Conservation (phyloP, 2,113 vertebrate species). For the Neogobius melanostomus region DNA sequence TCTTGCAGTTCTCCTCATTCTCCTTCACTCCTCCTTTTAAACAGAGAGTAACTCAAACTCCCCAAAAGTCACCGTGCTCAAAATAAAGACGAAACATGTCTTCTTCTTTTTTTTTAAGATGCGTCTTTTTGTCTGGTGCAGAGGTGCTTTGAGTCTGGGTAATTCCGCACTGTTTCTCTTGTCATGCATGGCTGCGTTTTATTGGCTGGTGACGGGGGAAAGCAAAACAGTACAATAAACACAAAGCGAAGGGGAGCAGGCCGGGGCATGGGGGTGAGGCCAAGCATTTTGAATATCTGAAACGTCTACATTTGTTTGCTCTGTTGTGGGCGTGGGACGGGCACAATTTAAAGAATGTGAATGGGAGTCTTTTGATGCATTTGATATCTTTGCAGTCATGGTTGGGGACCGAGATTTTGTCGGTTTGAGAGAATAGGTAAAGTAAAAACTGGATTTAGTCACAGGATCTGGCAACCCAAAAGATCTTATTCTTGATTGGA, state of each 20-base stretch:
- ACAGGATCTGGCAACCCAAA: no score
- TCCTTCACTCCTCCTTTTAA: slow-evolving; percentile 3
- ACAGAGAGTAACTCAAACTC: slow-evolving; percentile 12
- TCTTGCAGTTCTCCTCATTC: neutral
- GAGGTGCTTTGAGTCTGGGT: neutral
- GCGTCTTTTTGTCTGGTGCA: neutral
- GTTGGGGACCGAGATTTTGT: no score
- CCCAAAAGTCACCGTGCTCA: slow-evolving; percentile 14
- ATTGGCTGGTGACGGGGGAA: neutral
- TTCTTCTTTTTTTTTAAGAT: slow-evolving; percentile 10
- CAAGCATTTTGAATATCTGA: neutral
- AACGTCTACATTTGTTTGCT: no score
- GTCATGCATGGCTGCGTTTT: slow-evolving; percentile 26
- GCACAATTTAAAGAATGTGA: no score
- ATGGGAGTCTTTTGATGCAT: no score
- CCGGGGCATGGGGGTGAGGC: neutral
- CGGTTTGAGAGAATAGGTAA: no score
- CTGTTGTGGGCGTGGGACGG: no score
- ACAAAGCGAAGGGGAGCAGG: neutral
- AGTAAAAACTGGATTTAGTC: no score
- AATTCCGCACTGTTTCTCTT: slow-evolving; percentile 28
- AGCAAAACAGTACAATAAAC: slow-evolving; percentile 6
- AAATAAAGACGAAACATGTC: slow-evolving; percentile 38
- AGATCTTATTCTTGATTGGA: no score
- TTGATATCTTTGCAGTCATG: no score